Evolutionary conservation across 2,113 vertebrate genomes (phyloP).

Genomic region (Microtus ochrogaster): DNA sequence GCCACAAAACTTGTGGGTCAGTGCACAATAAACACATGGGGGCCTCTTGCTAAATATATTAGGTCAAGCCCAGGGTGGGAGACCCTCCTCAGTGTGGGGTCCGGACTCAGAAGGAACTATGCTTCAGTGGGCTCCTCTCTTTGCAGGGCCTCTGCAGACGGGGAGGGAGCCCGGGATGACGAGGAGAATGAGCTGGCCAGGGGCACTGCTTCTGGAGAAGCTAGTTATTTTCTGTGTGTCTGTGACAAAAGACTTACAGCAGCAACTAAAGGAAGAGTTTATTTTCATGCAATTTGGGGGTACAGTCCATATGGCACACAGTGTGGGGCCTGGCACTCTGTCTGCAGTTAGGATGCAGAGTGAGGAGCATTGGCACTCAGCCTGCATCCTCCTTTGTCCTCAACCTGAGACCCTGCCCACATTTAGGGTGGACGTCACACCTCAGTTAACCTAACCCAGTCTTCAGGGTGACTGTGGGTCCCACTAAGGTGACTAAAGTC

Average conservation of each 20-base stretch:
- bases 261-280: not conserved
- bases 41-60: not conserved
- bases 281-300: no score
- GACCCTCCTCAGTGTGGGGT: not conserved
- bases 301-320: no score
- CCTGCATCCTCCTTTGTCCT: no score
- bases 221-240: not conserved
- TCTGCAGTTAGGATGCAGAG: not conserved
- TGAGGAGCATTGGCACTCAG: no score
- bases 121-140: not conserved
- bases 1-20: not conserved
- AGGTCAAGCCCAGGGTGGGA: not conserved
- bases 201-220: not conserved
- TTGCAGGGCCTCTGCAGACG: not conserved
- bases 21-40: not conserved
- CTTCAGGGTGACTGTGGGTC: not conserved
- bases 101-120: not conserved
- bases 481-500: not conserved
- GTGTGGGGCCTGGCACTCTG: no score
- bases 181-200: fast-evolving
- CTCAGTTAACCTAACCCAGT: not conserved
- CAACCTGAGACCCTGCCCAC: not conserved
- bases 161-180: not conserved
- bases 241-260: not conserved
- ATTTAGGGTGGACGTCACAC: not conserved